Evolutionary conservation across 2,888 invertebrate genomes (phyloP).

Genomic region (Steinernema scapterisci): DNA sequence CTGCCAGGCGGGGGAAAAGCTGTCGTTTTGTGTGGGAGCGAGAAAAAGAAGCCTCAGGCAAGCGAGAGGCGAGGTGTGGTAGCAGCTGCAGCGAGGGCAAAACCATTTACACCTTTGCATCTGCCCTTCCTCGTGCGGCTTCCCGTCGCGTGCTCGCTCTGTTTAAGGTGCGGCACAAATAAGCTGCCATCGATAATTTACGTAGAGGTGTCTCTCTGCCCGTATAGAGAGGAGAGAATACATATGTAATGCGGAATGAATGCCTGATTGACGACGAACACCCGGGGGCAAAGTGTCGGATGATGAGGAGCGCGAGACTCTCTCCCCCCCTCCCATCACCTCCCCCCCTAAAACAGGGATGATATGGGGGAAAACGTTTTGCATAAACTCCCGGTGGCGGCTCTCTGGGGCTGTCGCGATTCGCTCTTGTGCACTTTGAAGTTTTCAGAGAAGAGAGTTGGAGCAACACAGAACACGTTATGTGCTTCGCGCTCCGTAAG

Average conservation of each 20-base stretch:
- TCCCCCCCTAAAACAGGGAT: too few species aligned
- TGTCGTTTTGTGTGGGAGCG: too few species aligned
- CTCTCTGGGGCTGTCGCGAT: too few species aligned
- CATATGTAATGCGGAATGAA: conserved; percentile 31
- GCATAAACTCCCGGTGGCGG: conserved; percentile 13
- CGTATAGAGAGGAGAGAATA: neutral
- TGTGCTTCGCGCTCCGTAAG: conserved; percentile 16
- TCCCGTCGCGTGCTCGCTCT: neutral
- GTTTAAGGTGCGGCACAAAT: conserved; percentile 27
- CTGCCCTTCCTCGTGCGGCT: neutral
- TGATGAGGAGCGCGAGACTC: too few species aligned
- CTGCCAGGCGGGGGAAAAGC: too few species aligned
- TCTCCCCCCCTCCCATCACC: too few species aligned
- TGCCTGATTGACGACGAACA: conserved; percentile 26
- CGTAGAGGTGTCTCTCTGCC: conserved; percentile 8
- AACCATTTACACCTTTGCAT: conserved; percentile 4
- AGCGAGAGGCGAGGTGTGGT: neutral
- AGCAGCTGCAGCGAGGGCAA: neutral
- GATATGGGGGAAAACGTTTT: conserved; percentile 8
- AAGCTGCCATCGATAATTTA: conserved; percentile 20
- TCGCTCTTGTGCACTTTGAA: conserved; percentile 4
- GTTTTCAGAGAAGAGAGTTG: neutral
- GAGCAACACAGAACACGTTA: neutral
- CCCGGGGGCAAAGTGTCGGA: too few species aligned
- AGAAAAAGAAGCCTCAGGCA: too few species aligned